Evolutionary conservation across 2,888 invertebrate species (phyloP).

Genomic region (Alsophila aescularia): DNA sequence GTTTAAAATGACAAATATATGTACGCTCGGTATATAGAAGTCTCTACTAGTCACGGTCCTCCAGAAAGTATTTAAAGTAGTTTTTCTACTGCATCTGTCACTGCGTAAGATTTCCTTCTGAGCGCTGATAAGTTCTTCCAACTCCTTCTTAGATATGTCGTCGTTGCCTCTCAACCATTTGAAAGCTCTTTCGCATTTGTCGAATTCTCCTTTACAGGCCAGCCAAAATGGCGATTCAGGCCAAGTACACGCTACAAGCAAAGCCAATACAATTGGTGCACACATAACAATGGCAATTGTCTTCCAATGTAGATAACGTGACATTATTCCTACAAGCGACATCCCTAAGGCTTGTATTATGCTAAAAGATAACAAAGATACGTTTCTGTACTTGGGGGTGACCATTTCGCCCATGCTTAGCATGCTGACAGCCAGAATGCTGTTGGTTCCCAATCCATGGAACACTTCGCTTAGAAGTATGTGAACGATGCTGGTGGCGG

Average conservation of each 20-base stretch:
- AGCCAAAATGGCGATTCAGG: constrained; percentile 41
- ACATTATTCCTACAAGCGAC: constrained; percentile 24
- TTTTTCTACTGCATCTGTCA: background rate
- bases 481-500: constrained; percentile 13
- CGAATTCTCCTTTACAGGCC: constrained; percentile 26
- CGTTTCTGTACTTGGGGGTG: constrained; percentile 34
- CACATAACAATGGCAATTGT: constrained; percentile 27
- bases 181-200: constrained; percentile 1
- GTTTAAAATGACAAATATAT: background rate
- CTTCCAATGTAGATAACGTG: constrained; percentile 36
- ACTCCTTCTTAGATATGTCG: background rate
- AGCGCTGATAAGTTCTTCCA: background rate
- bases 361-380: constrained; percentile 27
- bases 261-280: constrained; percentile 22
- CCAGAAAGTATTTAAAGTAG: background rate
- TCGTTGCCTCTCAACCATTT: background rate
- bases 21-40: background rate
- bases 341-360: constrained; percentile 31
- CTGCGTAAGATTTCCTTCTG: constrained; percentile 3
- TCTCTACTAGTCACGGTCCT: background rate
- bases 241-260: constrained; percentile 26
- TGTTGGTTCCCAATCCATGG: constrained; percentile 38
- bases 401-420: constrained; percentile 39
- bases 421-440: constrained; percentile 31
- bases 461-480: constrained; percentile 36